Conservation (phyloP, 1,140 invertebrate genomes). For the Spodoptera litura region DNA sequence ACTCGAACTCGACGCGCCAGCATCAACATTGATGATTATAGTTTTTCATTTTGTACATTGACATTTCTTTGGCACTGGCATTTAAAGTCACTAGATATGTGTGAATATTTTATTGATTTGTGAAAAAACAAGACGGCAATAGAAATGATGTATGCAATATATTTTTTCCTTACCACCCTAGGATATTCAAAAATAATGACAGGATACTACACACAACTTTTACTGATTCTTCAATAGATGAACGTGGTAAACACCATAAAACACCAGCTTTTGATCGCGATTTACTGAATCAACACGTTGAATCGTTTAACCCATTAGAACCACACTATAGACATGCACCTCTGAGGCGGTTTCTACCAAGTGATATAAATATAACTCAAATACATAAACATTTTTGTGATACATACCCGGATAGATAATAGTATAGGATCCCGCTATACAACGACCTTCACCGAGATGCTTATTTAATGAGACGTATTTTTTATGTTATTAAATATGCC, state of each 20-base stretch:
- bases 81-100: no score
- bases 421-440: no score
- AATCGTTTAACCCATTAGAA: slow-evolving; percentile 1
- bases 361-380: neutral
- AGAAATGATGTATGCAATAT: neutral
- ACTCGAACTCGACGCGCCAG: no score
- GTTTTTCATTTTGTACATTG: no score
- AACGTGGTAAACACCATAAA: slow-evolving; percentile 1
- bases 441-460: no score
- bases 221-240: neutral
- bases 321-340: slow-evolving; percentile 10
- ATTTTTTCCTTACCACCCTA: slow-evolving; percentile 1
- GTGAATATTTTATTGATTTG: no score
- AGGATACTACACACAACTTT: no score
- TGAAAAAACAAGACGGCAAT: neutral
- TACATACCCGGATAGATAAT: no score
- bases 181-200: slow-evolving; percentile 2
- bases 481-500: no score
- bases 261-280: slow-evolving; percentile 5
- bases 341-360: neutral
- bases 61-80: no score
- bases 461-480: no score
- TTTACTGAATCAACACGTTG: neutral
- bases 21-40: no score
- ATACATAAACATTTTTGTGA: neutral